Evolutionary conservation across 2,113 vertebrate genomes (phyloP).

Genomic region (Caloenas nicobarica): DNA sequence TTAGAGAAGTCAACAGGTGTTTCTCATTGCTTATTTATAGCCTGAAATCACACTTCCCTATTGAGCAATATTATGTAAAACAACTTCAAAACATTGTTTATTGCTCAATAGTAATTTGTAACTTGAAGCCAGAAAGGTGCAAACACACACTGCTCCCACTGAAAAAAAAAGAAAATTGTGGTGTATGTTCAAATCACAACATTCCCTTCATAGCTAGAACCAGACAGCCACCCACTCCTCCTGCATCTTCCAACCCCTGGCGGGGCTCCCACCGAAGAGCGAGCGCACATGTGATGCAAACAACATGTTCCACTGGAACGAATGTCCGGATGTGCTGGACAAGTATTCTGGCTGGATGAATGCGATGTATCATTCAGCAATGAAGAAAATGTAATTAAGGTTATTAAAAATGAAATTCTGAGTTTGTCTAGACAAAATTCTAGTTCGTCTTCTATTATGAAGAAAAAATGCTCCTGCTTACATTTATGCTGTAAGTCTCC

Average conservation of each 20-base stretch:
- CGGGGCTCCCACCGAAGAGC: not conserved
- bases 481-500: not conserved
- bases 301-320: not conserved
- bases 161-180: not conserved
- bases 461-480: not conserved
- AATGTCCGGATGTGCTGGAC: not conserved
- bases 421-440: not conserved
- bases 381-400: not conserved
- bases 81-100: not conserved
- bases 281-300: not conserved
- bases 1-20: not conserved
- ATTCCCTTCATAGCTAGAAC: not conserved
- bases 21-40: conserved; percentile 6
- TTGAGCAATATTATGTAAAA: conserved; percentile 11
- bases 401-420: not conserved
- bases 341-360: not conserved
- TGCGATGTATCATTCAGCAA: not conserved
- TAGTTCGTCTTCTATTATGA: not conserved
- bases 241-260: not conserved
- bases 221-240: not conserved
- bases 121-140: not conserved
- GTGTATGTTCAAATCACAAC: not conserved
- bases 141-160: not conserved
- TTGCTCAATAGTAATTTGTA: conserved; percentile 2
- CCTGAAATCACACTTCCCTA: not conserved